These are phyloP conservation scores for Oscheius sp. DNA, from an alignment of 1,140 invertebrate species.

Conservation along the genomic window DNA sequence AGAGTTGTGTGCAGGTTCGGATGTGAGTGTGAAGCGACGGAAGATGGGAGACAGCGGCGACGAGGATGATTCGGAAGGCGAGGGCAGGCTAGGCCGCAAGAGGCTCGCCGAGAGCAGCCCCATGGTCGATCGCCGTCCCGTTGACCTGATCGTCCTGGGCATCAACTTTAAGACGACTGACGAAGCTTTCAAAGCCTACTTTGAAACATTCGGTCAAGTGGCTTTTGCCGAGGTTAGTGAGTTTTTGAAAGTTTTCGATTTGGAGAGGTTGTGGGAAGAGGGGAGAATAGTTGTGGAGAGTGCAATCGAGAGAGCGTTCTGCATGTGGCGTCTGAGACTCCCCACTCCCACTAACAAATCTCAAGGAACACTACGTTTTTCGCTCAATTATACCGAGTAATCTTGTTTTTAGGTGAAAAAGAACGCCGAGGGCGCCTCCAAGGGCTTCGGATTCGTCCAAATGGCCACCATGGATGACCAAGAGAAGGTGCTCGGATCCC, in stretches of 20 bases:
- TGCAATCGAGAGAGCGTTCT: too few species aligned
- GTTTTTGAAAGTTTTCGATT: not conserved
- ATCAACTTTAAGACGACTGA: conserved; percentile 65
- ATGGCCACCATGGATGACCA: conserved; percentile 34
- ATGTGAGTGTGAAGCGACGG: conserved; percentile 55
- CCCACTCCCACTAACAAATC: too few species aligned
- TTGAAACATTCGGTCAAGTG: conserved; percentile 65
- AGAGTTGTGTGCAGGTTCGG: conserved; percentile 46
- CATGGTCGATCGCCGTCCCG: conserved; percentile 35
- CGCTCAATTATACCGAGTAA: too few species aligned
- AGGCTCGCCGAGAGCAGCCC: conserved; percentile 24
- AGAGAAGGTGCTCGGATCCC: conserved; percentile 15
- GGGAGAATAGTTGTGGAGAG: not conserved
- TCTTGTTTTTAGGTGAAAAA: conserved; percentile 22
- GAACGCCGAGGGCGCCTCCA: conserved; percentile 26
- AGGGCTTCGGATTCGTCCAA: conserved; percentile 35
- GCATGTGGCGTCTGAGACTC: too few species aligned
- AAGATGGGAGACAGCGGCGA: conserved; percentile 55
- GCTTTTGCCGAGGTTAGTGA: conserved; percentile 63
- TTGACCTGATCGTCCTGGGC: conserved; percentile 57
- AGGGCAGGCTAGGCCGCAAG: conserved; percentile 36
- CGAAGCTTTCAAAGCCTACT: conserved; percentile 64
- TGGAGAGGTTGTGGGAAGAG: not conserved
- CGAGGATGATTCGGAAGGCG: conserved; percentile 51
- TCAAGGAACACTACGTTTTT: too few species aligned